Evolutionary conservation across 2,888 invertebrate species (phyloP).

Genomic region (Acronicta alni): DNA sequence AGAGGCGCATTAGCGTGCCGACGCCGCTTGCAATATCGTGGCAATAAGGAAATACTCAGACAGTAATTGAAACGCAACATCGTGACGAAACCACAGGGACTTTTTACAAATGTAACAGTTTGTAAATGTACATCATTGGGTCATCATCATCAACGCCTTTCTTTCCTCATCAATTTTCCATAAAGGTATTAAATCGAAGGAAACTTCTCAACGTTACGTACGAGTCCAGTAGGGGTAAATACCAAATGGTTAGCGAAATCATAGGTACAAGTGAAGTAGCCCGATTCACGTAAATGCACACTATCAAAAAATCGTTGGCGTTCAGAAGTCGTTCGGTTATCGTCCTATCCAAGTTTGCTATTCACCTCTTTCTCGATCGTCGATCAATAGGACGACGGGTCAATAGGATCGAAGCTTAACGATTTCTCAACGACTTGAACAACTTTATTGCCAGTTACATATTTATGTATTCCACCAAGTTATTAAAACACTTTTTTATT

Average conservation of each 20-base stretch:
- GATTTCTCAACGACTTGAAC: too few species aligned
- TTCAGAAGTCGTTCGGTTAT: too few species aligned
- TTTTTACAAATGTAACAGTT: constrained; percentile 12
- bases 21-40: constrained; percentile 4
- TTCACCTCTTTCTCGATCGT: too few species aligned
- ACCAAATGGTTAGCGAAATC: background rate
- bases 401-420: too few species aligned
- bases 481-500: too few species aligned
- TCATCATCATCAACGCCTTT: background rate
- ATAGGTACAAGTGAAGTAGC: constrained; percentile 7
- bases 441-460: too few species aligned
- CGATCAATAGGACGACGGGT: too few species aligned
- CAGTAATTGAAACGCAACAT: constrained; percentile 32
- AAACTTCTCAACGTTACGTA: background rate
- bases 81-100: constrained; percentile 14
- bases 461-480: too few species aligned
- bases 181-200: background rate
- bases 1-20: constrained; percentile 1
- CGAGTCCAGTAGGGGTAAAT: background rate
- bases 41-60: constrained; percentile 23
- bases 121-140: constrained; percentile 9
- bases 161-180: background rate
- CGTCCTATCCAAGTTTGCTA: too few species aligned
- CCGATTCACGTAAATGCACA: too few species aligned
- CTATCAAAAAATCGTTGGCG: too few species aligned